Base-by-base conservation (phyloP, 92 coral and sea anemone genomes). In the Zoanthus sociatus region DNA sequence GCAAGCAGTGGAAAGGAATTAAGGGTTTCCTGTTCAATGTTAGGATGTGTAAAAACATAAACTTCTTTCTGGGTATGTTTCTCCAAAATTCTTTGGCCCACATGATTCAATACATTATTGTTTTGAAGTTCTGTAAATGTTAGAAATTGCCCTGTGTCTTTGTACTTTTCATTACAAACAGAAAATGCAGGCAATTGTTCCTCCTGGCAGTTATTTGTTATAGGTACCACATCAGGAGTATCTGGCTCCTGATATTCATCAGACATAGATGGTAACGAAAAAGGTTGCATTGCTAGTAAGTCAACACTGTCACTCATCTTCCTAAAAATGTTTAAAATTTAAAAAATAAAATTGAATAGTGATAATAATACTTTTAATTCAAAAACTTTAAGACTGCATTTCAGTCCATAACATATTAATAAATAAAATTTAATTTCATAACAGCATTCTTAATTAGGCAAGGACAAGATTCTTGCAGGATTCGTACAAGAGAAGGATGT, bases 41-140 rank as follows among this genome's bases (percentile, higher is more conserved):
- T 30, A 47, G 47, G 1, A 14, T 20, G 47, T 10, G 21, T 60
- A 66, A 64, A 20, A 66, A 44, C 55, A 13, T 11, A 44, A 11
- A 45, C 14, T 11, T 66, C 85, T 81, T 81, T 81, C 5, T 66
- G 60, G 10, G 67, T 81, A 3, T 81, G 85, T 15, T 81, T 66
- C 7, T 81, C 85, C 1, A 53, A 55, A 11, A 26, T 44, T 21
- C n/a, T 20, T 2, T 9, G 60, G 1, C 55, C 42, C 10, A 79
- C 13, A 37, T n/a, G 21, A 14, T 6, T 63, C 1, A 37, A 37
- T 37, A 44, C 13, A 63, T 79, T 73, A n/a, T 63, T 63, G 74
- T 63, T 64, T 20, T 79, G 55, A 11, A 79, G 73, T 9, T 26
- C 85, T 1, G 58, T 42, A 11, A 47, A 31, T n/a, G 32, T 7